Percentiles rank a stretch among this genome's conserved stretches.
phyloP scores from a whole-genome alignment of 2,888 invertebrate genomes.

The Oscheius sp. region DNA sequence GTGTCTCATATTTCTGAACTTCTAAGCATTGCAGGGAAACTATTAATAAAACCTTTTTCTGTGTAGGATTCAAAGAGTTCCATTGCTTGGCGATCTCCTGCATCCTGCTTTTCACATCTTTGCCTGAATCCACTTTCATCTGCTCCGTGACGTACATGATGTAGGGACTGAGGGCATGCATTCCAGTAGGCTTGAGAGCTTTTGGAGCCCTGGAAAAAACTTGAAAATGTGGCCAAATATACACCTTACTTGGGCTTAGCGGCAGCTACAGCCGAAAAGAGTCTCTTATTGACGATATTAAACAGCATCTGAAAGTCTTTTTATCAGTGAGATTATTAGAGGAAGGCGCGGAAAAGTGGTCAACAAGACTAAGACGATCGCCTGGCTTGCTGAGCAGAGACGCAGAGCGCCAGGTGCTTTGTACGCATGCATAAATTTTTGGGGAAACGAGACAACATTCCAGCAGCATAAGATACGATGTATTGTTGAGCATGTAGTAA shows the following conservation, averaged over 20 bases:
- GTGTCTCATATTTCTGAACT: constrained; percentile 21
- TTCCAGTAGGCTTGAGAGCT: constrained; percentile 6
- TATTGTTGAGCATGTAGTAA: too few relatives aligned
- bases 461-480: too few relatives aligned
- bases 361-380: neutral
- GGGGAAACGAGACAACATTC: too few relatives aligned
- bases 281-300: constrained; percentile 9
- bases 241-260: neutral
- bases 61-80: constrained; percentile 12
- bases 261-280: neutral
- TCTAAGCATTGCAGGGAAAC: neutral
- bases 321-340: too few relatives aligned
- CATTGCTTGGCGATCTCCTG: constrained; percentile 6
- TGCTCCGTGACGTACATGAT: constrained; percentile 20
- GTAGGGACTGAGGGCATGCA: constrained; percentile 14
- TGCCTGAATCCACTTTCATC: neutral
- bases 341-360: neutral
- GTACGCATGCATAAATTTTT: too few relatives aligned
- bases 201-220: neutral
- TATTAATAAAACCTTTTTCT: constrained; percentile 7
- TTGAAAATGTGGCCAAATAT: neutral
- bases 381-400: neutral
- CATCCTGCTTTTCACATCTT: neutral
- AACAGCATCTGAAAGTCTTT: constrained; percentile 15
- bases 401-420: neutral